Conservation (phyloP, 2,113 vertebrate genomes). For the Tylochromis polylepis region DNA sequence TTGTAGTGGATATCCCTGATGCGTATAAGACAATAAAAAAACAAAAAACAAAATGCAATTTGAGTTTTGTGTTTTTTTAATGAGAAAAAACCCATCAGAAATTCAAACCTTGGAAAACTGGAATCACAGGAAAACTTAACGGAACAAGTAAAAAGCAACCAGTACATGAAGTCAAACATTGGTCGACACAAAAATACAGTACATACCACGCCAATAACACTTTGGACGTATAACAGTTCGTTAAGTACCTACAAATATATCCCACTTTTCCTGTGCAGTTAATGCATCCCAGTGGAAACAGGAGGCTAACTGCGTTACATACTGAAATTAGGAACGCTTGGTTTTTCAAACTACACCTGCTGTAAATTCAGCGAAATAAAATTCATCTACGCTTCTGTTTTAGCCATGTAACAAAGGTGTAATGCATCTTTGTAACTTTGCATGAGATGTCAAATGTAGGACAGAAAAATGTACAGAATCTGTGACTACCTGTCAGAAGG, state of each 20-base stretch:
- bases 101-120: neutral
- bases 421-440: neutral
- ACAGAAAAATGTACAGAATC: slow-evolving; percentile 37
- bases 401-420: neutral
- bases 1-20: neutral
- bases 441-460: neutral
- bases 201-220: slow-evolving; percentile 27
- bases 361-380: neutral
- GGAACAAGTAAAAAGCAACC: slow-evolving; percentile 43
- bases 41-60: too few species aligned
- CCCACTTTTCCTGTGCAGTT: slow-evolving; percentile 30
- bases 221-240: neutral
- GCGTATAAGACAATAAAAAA: slow-evolving; percentile 23
- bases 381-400: neutral
- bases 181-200: slow-evolving; percentile 33
- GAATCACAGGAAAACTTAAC: slow-evolving; percentile 29
- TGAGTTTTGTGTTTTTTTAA: neutral
- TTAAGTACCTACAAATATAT: slow-evolving; percentile 56
- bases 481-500: slow-evolving; percentile 34
- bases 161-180: slow-evolving; percentile 30
- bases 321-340: neutral
- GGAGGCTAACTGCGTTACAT: neutral
- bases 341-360: neutral
- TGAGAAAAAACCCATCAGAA: neutral
- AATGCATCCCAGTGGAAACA: neutral